Evolutionary conservation across 2,797 vertebrate genomes (phyloP).

Genomic region (Rhincodon typus): DNA sequence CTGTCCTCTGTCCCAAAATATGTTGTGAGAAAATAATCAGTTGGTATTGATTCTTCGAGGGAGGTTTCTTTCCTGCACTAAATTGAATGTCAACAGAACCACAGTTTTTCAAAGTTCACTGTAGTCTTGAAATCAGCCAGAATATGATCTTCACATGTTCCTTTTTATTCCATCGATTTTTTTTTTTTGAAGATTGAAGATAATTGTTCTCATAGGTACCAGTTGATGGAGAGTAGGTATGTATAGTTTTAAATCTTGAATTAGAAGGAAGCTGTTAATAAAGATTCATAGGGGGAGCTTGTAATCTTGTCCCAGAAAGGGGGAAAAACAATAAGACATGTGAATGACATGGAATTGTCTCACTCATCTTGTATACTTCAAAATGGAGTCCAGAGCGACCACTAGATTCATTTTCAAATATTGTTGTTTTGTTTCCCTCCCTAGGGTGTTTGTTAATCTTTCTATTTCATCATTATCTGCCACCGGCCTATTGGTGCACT

Average conservation of each 20-base stretch:
- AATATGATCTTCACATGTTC: neutral
- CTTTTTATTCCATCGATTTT: neutral
- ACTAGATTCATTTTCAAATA: too few relatives aligned
- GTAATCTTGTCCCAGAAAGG: too few relatives aligned
- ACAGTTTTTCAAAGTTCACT: neutral
- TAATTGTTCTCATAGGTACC: neutral
- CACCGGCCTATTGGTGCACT: neutral
- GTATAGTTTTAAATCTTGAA: neutral
- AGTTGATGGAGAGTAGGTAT: neutral
- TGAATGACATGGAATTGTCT: too few relatives aligned
- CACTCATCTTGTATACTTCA: too few relatives aligned
- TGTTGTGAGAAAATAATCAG: conserved; percentile 1
- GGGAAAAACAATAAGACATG: too few relatives aligned
- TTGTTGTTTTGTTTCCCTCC: too few relatives aligned
- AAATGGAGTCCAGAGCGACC: too few relatives aligned
- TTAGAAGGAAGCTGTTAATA: neutral
- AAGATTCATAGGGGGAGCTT: neutral
- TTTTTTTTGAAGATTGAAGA: neutral
- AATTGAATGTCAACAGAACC: neutral
- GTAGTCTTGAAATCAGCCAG: neutral
- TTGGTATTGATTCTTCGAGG: conserved; percentile 1
- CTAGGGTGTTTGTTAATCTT: too few relatives aligned
- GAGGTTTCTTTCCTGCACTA: neutral
- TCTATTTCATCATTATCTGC: neutral
- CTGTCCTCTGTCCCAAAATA: neutral